Conservation (phyloP, 2,888 invertebrate species). For the Synergus umbraculus region DNA sequence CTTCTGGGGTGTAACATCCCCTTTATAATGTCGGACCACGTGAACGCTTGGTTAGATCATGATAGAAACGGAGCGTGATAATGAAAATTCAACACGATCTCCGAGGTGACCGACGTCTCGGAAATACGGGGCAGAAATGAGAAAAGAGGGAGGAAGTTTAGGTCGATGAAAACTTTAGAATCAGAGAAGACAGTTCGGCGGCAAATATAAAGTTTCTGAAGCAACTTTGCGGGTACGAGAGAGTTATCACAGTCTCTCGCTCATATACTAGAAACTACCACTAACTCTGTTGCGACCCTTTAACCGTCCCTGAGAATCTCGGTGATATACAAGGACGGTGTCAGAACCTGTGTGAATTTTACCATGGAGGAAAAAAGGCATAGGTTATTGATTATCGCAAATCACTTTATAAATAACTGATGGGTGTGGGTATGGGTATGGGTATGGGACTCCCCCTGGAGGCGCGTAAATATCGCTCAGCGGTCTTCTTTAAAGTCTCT, state of each 20-base stretch:
- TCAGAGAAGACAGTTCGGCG: not conserved
- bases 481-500: conserved; percentile 46
- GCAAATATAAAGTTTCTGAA: not conserved
- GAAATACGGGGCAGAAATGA: conserved; percentile 29
- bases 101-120: conserved; percentile 38
- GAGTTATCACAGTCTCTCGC: not conserved
- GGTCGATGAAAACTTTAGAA: conserved; percentile 5
- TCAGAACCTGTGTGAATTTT: conserved; percentile 62
- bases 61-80: conserved; percentile 40
- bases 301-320: conserved; percentile 10
- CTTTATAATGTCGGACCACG: conserved; percentile 39
- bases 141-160: conserved; percentile 23
- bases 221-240: not conserved
- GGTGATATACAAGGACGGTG: conserved; percentile 44
- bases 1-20: conserved; percentile 22
- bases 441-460: conserved; percentile 64
- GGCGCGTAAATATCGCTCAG: conserved; percentile 65
- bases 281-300: not conserved
- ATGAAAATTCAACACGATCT: conserved; percentile 40
- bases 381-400: conserved; percentile 75
- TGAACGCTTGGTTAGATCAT: conserved; percentile 37
- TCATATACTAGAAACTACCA: too few species aligned
- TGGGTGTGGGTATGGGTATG: conserved; percentile 62
- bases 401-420: conserved; percentile 76
- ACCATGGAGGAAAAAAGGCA: conserved; percentile 61